phyloP scores from a whole-genome alignment of 1,140 invertebrate genomes.

The Rhagoletis pomonella region DNA sequence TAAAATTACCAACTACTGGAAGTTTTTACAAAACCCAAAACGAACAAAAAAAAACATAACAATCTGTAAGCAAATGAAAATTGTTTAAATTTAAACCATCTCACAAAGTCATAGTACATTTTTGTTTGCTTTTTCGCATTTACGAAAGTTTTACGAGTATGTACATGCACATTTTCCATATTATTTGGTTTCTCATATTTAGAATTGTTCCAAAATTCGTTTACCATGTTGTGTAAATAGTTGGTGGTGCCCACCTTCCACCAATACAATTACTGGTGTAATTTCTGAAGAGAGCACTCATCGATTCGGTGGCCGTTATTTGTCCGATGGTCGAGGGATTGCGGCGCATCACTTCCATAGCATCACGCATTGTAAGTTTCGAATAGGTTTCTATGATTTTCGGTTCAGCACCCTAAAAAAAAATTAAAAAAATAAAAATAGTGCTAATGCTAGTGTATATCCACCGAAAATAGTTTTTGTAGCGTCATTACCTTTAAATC shows the following conservation, averaged over 20 bases:
- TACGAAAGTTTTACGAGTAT: too few species aligned
- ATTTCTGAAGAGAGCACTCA: constrained; percentile 91
- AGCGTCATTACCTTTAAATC: constrained; percentile 86
- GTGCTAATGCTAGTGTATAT: too few species aligned
- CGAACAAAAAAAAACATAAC: too few species aligned
- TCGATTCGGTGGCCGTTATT: constrained; percentile 89
- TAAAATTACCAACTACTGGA: not conserved
- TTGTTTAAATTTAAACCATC: not conserved
- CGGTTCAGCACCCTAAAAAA: constrained; percentile 86
- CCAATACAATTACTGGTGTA: constrained; percentile 88
- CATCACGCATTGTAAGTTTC: constrained; percentile 94
- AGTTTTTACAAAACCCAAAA: not conserved
- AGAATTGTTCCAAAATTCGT: constrained; percentile 71
- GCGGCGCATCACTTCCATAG: constrained; percentile 90
- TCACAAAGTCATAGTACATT: not conserved
- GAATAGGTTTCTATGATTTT: constrained; percentile 97
- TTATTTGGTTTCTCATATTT: not conserved
- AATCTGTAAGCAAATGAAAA: constrained; percentile 20
- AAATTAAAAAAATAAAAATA: too few species aligned
- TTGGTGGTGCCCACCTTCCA: constrained; percentile 81
- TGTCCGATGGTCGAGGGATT: constrained; percentile 89
- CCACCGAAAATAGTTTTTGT: too few species aligned
- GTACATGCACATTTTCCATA: constrained; percentile 40
- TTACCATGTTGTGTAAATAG: constrained; percentile 74
- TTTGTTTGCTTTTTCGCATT: not conserved